Conservation (phyloP, 53 echinoderm and acorn worm genomes). For the Luidia sarsii region DNA sequence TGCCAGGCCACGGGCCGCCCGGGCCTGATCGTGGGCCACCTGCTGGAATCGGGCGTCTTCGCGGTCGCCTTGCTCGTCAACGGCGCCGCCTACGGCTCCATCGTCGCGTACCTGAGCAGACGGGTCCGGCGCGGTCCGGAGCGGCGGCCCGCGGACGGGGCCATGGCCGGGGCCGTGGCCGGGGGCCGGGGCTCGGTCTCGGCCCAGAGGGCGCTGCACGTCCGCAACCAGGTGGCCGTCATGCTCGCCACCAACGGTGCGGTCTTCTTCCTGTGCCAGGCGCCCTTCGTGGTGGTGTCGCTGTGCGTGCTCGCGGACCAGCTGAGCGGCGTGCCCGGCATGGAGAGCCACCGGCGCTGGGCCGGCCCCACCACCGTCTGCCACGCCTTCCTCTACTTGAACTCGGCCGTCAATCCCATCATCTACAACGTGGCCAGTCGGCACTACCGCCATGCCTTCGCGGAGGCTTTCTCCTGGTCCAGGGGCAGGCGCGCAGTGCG, state of each 20-base stretch:
- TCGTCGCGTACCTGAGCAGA: slow-evolving; percentile 22
- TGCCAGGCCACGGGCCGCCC: slow-evolving; percentile 23
- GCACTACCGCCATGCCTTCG: slow-evolving; percentile 63
- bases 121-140: neutral
- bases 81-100: slow-evolving; percentile 26
- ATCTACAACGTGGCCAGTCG: slow-evolving; percentile 59
- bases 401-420: slow-evolving; percentile 63
- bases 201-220: neutral
- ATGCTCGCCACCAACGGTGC: slow-evolving; percentile 62
- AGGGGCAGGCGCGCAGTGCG: no score
- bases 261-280: slow-evolving; percentile 55
- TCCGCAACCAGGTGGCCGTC: slow-evolving; percentile 55
- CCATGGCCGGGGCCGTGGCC: no score
- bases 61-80: slow-evolving; percentile 39
- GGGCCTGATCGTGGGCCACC: slow-evolving; percentile 23
- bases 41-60: slow-evolving; percentile 29
- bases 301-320: slow-evolving; percentile 28
- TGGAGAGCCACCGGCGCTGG: neutral
- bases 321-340: neutral
- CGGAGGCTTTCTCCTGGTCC: slow-evolving; percentile 43
- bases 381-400: slow-evolving; percentile 50
- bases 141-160: no score
- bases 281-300: slow-evolving; percentile 36
- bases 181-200: no score
- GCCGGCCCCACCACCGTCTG: neutral